Conservation (phyloP, 2,888 invertebrate species). For the Ichneumoninae sp. region DNA sequence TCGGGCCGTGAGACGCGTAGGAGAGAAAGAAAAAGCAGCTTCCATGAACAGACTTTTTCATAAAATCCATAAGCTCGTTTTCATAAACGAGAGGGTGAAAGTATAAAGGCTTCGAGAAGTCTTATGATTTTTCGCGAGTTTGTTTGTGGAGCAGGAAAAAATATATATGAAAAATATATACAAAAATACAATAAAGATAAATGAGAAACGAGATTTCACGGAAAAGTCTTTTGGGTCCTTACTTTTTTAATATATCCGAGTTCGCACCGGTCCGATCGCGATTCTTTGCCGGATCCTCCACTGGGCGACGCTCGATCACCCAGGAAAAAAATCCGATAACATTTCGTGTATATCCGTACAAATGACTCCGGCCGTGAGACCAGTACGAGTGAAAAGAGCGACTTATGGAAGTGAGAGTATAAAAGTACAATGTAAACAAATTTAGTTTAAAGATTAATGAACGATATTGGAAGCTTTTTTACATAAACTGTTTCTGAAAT, state of each 20-base stretch:
- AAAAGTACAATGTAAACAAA: too few relatives aligned
- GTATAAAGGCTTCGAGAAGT: conserved; percentile 38
- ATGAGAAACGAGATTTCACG: conserved; percentile 14
- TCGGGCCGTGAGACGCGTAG: not conserved
- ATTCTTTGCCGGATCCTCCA: not conserved
- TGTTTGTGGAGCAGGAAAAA: conserved; percentile 24
- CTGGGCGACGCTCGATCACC: not conserved
- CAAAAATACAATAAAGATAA: conserved; percentile 9
- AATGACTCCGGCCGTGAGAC: not conserved
- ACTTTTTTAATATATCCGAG: conserved; percentile 19
- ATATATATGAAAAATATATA: not conserved
- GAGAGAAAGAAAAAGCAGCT: conserved; percentile 10
- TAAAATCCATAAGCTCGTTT: too few relatives aligned
- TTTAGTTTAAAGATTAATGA: too few relatives aligned
- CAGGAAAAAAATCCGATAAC: not conserved
- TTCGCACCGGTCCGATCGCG: conserved; percentile 52
- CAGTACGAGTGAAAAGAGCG: not conserved
- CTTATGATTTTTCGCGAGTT: conserved; percentile 34
- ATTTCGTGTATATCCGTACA: not conserved
- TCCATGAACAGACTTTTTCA: not conserved
- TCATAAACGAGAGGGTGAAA: not conserved
- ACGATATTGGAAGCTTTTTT: too few relatives aligned
- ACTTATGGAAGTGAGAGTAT: not conserved
- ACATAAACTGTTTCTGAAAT: too few relatives aligned
- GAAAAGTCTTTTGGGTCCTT: conserved; percentile 26